Percentiles rank a stretch among this genome's conserved stretches.
Evolutionary conservation across 1,140 invertebrate genomes (phyloP).

Genomic region (Diorhabda carinulata): DNA sequence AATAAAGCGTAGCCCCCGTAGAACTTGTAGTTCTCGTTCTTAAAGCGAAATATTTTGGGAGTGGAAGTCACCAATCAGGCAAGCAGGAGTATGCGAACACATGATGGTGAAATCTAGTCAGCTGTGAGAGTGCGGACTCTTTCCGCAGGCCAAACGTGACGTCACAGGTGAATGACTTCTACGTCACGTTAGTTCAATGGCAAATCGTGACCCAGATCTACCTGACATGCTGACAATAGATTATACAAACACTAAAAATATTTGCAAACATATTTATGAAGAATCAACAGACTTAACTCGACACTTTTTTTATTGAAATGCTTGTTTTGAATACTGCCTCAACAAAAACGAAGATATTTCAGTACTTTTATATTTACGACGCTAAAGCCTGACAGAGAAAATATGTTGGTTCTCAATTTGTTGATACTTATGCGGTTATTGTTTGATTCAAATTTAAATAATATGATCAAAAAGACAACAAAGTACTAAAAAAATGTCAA

Average conservation of each 20-base stretch:
- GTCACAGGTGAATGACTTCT: constrained; percentile 49
- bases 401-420: no score
- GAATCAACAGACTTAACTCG: no score
- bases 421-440: no score
- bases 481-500: no score
- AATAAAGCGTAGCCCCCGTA: neutral
- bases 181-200: constrained; percentile 50
- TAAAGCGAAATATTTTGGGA: constrained; percentile 1
- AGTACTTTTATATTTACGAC: no score
- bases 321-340: no score
- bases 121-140: constrained; percentile 38
- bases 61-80: neutral
- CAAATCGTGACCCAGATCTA: constrained; percentile 50
- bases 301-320: no score
- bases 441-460: no score
- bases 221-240: constrained; percentile 1
- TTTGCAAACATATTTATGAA: neutral
- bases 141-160: constrained; percentile 42
- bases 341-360: no score
- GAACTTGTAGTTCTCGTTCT: neutral
- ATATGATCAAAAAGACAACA: no score
- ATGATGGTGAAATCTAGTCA: constrained; percentile 27
- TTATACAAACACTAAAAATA: neutral
- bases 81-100: constrained; percentile 1
- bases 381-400: no score